phyloP scores from a whole-genome alignment of 2,113 vertebrate species.

The Bungarus multicinctus region DNA sequence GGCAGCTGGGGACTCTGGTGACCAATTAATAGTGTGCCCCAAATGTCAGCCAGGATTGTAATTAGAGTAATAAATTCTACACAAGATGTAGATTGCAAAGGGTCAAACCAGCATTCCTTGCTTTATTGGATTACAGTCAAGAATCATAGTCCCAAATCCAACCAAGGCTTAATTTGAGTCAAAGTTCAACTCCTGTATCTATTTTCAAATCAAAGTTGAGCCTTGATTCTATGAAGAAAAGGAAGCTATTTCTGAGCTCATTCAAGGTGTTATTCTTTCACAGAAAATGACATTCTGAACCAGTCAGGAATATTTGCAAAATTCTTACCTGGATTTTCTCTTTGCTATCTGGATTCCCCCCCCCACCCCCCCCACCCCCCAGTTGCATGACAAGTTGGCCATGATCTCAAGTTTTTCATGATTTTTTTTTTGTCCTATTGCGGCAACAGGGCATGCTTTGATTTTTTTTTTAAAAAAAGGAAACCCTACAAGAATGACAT shows the following conservation, averaged over 20 bases:
- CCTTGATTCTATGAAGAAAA: background rate
- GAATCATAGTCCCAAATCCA: background rate
- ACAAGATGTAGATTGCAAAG: background rate
- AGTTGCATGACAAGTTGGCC: background rate
- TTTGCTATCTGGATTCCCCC: background rate
- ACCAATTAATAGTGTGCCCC: background rate
- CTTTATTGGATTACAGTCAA: conserved; percentile 10
- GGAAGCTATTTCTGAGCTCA: background rate
- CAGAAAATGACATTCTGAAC: background rate
- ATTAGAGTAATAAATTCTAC: background rate
- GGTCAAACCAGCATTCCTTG: background rate
- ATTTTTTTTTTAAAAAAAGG: too few relatives aligned
- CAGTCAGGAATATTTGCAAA: background rate
- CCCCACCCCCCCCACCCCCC: fast-evolving
- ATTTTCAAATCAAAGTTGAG: background rate
- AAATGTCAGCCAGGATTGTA: background rate
- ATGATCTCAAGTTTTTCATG: background rate
- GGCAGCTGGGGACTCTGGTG: conserved; percentile 23
- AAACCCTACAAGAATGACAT: background rate
- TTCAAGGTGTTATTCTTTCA: background rate
- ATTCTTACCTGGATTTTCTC: background rate
- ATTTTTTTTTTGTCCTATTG: background rate
- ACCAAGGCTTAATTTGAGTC: background rate
- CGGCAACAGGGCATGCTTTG: background rate
- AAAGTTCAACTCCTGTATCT: background rate